Base-by-base conservation (phyloP, 2,113 vertebrate genomes). In the Xenus cinereus region DNA sequence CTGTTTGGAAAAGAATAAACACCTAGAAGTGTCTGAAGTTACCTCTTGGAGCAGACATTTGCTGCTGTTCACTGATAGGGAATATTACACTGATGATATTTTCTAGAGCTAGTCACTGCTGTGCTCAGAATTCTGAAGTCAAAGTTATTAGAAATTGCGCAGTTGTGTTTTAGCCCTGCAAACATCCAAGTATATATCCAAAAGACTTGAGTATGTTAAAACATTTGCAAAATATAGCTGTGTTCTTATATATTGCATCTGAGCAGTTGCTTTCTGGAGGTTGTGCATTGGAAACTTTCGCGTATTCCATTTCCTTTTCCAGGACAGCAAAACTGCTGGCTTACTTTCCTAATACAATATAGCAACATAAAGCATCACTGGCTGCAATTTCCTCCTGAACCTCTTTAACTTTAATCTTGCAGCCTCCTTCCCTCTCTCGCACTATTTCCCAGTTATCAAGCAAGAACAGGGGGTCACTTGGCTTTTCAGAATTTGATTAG, bases 401-500 rank as follows among this genome's bases (percentile, higher is more conserved):
- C 71, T 89, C 90, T 94, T 92, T 75, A 90, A 64, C 66, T 93
- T 94, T 50, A 86, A 89, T 90, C 90, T 82, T 64, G 45, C 48
- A 87, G 68, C 86, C 77, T 97, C 80, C 53, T 84, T 83, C 74
- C 73, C 86, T 92, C 73, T 81, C 76, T 69, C 7, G 2, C n/a
- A 28, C 56, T 68, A 41, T 60, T 94, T 94, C 53, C 27, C 35
- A 33, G 88, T 91, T 93, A 95, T 62, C 92, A 79, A 87, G 69
- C 37, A 86, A 54, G 80, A 89, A 64, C 92, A 92, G 63, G 39
- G 86, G 56, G 73, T 92, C 90, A 81, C 73, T 75, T 78, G 83
- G 83, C 86, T 94, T 92, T 89, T 87, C 64, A 68, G 80, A 84
- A 81, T 92, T 92, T 90, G 90, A 96, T 94, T 92, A 96, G 48